Conservation (phyloP, 1,140 invertebrate species). For the Magallana ariakensis region DNA sequence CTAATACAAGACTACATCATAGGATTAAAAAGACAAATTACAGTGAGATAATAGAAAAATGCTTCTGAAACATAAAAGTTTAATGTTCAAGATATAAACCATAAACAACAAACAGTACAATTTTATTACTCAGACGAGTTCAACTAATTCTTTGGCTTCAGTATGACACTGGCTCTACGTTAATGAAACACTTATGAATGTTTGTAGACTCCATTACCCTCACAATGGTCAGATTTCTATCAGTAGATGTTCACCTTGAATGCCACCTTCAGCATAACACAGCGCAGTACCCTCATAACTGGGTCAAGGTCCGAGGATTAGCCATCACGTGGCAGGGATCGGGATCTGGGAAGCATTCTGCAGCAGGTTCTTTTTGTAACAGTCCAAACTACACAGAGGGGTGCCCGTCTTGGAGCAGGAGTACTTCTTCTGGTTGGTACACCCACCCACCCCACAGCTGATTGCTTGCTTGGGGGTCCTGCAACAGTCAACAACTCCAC, state of each 20-base stretch:
- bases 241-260: not conserved
- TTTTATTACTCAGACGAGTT: too few species aligned
- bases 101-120: too few species aligned
- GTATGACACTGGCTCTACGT: too few species aligned
- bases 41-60: too few species aligned
- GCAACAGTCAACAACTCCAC: slow-evolving; percentile 45
- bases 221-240: not conserved
- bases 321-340: not conserved
- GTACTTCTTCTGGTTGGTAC: slow-evolving; percentile 89
- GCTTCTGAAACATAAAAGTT: too few species aligned
- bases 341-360: not conserved
- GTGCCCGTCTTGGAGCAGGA: slow-evolving; percentile 90
- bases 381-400: slow-evolving; percentile 91
- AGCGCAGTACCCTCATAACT: not conserved
- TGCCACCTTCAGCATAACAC: not conserved
- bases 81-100: too few species aligned
- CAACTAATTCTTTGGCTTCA: too few species aligned
- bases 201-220: not conserved
- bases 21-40: too few species aligned
- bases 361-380: slow-evolving; percentile 85
- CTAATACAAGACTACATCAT: too few species aligned
- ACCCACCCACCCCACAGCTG: slow-evolving; percentile 86
- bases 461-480: slow-evolving; percentile 77
- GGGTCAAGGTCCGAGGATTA: not conserved
- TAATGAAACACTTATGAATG: not conserved